Conservation (phyloP, 2,113 vertebrate genomes). For the Laticauda colubrina region DNA sequence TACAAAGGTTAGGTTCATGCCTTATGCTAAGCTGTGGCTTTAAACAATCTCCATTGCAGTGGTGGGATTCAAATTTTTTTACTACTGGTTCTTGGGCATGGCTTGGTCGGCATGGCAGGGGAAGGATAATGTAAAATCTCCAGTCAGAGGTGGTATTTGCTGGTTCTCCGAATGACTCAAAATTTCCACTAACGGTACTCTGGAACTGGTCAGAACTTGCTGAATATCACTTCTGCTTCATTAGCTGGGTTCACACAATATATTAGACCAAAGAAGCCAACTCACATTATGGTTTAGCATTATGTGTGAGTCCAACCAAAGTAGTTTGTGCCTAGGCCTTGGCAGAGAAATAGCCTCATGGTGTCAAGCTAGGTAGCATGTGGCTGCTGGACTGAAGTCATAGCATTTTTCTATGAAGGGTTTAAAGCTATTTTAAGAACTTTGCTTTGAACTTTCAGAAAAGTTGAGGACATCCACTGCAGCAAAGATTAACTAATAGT, state of each 20-base stretch:
- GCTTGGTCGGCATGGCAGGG: too few species aligned
- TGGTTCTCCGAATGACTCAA: too few species aligned
- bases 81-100: too few species aligned
- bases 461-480: neutral
- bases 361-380: neutral
- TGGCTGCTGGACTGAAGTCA: neutral
- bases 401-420: neutral
- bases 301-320: neutral
- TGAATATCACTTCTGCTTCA: too few species aligned
- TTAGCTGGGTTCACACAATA: neutral
- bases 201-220: too few species aligned
- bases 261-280: neutral
- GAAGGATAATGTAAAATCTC: too few species aligned
- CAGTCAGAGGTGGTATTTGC: too few species aligned
- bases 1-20: neutral
- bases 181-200: too few species aligned
- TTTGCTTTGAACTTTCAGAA: neutral
- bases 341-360: neutral
- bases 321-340: neutral
- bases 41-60: neutral
- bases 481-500: neutral
- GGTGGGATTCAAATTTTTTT: too few species aligned
- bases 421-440: neutral
- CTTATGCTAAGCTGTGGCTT: neutral
- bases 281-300: neutral